phyloP scores from a whole-genome alignment of 1,140 invertebrate species.

The Paraescarpia echinospica region DNA sequence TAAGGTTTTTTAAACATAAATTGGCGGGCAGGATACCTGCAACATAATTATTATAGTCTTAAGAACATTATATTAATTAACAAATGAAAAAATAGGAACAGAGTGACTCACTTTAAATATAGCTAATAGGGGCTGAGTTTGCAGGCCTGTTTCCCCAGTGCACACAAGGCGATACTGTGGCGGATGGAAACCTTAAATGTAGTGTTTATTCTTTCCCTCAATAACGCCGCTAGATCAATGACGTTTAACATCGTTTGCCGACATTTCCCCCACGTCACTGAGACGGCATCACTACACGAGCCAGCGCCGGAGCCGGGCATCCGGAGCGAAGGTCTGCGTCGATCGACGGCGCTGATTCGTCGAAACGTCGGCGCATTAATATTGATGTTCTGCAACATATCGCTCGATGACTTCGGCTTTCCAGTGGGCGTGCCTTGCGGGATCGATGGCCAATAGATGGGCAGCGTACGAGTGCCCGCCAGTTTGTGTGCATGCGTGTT shows the following conservation, averaged over 20 bases:
- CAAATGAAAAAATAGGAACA: too few species aligned
- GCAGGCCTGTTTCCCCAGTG: not conserved
- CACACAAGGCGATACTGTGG: not conserved
- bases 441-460: not conserved
- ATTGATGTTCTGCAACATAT: not conserved
- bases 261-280: not conserved
- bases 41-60: too few species aligned
- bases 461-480: not conserved
- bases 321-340: not conserved
- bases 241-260: not conserved
- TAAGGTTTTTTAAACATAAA: too few species aligned
- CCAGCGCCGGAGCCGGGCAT: not conserved
- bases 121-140: too few species aligned
- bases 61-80: too few species aligned
- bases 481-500: conserved; percentile 7
- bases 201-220: not conserved
- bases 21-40: too few species aligned
- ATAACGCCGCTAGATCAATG: not conserved
- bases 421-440: not conserved
- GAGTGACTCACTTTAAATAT: too few species aligned
- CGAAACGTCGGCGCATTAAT: not conserved
- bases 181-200: not conserved
- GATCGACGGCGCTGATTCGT: not conserved
- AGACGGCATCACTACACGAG: not conserved
- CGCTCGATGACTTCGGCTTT: not conserved